Conservation (phyloP, 2,888 invertebrate genomes). For the Meteorus colon region DNA sequence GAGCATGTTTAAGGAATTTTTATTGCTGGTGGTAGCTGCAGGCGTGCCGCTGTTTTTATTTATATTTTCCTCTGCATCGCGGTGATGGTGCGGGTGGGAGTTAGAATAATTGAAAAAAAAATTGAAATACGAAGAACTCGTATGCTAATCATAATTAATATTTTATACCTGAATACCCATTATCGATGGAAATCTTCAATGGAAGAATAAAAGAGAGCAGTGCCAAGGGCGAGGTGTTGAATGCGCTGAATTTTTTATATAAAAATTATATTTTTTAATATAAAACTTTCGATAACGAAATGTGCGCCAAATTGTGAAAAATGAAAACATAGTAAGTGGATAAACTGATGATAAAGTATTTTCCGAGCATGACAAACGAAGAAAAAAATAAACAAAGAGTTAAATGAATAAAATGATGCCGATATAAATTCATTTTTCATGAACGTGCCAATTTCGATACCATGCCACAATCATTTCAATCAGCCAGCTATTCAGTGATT, state of each 20-base stretch:
- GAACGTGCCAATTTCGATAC: slow-evolving; percentile 5
- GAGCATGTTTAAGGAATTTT: slow-evolving; percentile 38
- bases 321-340: background rate
- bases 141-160: slow-evolving; percentile 45
- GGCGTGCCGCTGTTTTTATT: slow-evolving; percentile 36
- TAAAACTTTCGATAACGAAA: slow-evolving; percentile 12
- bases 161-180: slow-evolving; percentile 58
- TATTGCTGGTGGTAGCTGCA: slow-evolving; percentile 42
- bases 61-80: slow-evolving; percentile 55
- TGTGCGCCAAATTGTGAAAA: slow-evolving; percentile 10
- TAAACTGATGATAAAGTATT: background rate
- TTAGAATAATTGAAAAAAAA: slow-evolving; percentile 49
- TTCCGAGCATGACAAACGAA: background rate
- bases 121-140: slow-evolving; percentile 37
- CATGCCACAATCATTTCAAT: background rate
- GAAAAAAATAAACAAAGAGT: background rate
- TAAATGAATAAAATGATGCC: background rate
- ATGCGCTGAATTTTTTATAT: background rate
- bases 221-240: slow-evolving; percentile 53
- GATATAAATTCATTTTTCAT: background rate
- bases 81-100: slow-evolving; percentile 54
- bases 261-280: slow-evolving; percentile 17
- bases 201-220: slow-evolving; percentile 55
- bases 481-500: slow-evolving; percentile 3
- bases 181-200: slow-evolving; percentile 63